A percentile compares a stretch with the other conserved stretches of the same genome.
Conservation (phyloP, 1,140 invertebrate genomes). For the Macrobrachium rosenbergii region DNA sequence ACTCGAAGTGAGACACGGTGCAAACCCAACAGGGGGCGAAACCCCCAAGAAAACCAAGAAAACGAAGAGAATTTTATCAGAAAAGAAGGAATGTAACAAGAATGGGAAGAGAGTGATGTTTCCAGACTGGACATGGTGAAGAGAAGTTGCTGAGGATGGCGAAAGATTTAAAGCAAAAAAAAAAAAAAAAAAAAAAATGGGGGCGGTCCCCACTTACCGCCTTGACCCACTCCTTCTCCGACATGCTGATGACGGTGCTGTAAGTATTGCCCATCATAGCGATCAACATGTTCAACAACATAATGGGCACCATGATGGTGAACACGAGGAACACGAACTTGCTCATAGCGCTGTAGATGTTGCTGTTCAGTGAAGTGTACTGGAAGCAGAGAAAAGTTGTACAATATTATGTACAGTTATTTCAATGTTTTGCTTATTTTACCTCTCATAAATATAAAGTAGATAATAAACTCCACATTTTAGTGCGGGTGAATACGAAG, state of each 20-base stretch:
- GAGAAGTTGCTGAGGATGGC: neutral
- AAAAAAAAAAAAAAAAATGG: neutral
- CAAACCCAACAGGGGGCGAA: too few relatives aligned
- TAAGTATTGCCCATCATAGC: conserved; percentile 99
- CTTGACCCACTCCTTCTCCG: conserved; percentile 98
- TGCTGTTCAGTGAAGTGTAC: conserved; percentile 91
- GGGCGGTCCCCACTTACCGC: conserved; percentile 77
- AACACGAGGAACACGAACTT: conserved; percentile 97
- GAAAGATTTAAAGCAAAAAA: neutral
- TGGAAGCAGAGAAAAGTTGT: conserved; percentile 71
- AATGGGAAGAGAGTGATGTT: neutral
- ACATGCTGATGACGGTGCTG: conserved; percentile 96
- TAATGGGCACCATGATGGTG: conserved; percentile 97
- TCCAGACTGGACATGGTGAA: too few relatives aligned
- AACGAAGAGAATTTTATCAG: too few relatives aligned
- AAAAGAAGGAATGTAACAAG: neutral
- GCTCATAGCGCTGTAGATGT: conserved; percentile 89
- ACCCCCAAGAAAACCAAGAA: neutral
- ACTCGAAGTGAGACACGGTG: too few relatives aligned
- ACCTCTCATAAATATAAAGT: too few relatives aligned
- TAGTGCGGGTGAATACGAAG: too few relatives aligned
- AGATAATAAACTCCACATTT: too few relatives aligned
- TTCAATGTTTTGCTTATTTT: too few relatives aligned
- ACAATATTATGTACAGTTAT: too few relatives aligned
- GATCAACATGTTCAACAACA: conserved; percentile 96